Conservation (phyloP, 2,797 vertebrate species). For the Huso huso region DNA sequence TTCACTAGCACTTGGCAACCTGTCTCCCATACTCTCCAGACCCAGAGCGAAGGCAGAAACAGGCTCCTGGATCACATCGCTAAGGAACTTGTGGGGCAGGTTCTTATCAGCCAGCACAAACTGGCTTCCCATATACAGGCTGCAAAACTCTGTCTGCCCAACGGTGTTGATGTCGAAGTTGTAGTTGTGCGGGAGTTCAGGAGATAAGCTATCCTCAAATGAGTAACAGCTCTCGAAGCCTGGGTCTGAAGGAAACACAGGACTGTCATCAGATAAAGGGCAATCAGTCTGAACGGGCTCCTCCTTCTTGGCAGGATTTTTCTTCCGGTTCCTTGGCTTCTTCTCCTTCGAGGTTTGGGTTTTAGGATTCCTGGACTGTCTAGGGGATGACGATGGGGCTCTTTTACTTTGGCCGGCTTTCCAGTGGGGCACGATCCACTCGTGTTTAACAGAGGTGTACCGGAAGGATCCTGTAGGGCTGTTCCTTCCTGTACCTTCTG, state of each 20-base stretch:
- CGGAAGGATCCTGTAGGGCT: slow-evolving; percentile 36
- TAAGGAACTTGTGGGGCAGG: slow-evolving; percentile 88
- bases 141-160: slow-evolving; percentile 84
- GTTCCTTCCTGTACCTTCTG: slow-evolving; percentile 60
- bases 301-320: slow-evolving; percentile 49
- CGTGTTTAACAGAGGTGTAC: slow-evolving; percentile 48
- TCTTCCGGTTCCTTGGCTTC: slow-evolving; percentile 59
- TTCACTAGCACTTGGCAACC: slow-evolving; percentile 31
- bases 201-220: slow-evolving; percentile 90
- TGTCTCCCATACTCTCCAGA: slow-evolving; percentile 38
- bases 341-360: slow-evolving; percentile 60
- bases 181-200: slow-evolving; percentile 84
- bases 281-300: slow-evolving; percentile 49
- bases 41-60: slow-evolving; percentile 40
- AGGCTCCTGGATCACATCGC: slow-evolving; percentile 82
- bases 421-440: slow-evolving; percentile 40
- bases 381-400: slow-evolving; percentile 49
- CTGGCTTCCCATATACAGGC: slow-evolving; percentile 85
- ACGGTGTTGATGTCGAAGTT: slow-evolving; percentile 92
- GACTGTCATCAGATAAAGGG: slow-evolving; percentile 63
- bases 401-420: slow-evolving; percentile 60
- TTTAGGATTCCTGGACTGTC: slow-evolving; percentile 69
- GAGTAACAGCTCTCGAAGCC: slow-evolving; percentile 87
- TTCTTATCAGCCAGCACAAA: slow-evolving; percentile 91
- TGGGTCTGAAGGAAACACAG: slow-evolving; percentile 74